These are phyloP conservation scores for Crotalus horridus DNA, from an alignment of 2,113 vertebrate genomes.

Conservation along the genomic window DNA sequence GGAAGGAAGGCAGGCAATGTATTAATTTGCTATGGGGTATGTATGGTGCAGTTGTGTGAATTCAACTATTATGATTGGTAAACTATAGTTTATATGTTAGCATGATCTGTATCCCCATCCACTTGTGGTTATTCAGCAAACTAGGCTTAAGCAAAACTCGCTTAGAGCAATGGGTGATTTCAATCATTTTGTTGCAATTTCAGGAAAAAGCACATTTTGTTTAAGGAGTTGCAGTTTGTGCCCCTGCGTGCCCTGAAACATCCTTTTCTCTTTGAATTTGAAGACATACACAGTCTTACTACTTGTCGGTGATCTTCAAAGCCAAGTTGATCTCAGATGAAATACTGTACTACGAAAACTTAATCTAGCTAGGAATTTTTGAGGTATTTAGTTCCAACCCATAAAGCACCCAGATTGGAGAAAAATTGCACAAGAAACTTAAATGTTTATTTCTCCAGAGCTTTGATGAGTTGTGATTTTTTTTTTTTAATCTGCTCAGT, in stretches of 20 bases:
- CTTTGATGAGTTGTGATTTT: not conserved
- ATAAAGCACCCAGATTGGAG: not conserved
- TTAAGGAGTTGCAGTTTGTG: not conserved
- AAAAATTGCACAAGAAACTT: not conserved
- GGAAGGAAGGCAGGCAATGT: not conserved
- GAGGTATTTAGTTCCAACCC: not conserved
- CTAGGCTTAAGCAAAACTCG: not conserved
- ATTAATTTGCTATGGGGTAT: not conserved
- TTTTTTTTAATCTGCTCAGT: not conserved
- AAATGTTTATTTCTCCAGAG: not conserved
- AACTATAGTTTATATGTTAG: not conserved
- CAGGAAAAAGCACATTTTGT: not conserved
- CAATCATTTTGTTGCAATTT: not conserved
- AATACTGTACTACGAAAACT: not conserved
- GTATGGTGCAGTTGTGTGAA: not conserved
- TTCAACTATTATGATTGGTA: not conserved
- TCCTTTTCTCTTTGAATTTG: not conserved
- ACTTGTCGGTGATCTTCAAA: not conserved
- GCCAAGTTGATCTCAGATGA: not conserved
- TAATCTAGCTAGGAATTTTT: not conserved
- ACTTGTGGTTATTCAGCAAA: not conserved
- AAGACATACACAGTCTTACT: not conserved
- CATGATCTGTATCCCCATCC: not conserved
- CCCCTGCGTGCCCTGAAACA: not conserved
- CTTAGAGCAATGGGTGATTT: not conserved